Evolutionary conservation across 2,113 vertebrate species (phyloP).

Genomic region (Jaculus jaculus): DNA sequence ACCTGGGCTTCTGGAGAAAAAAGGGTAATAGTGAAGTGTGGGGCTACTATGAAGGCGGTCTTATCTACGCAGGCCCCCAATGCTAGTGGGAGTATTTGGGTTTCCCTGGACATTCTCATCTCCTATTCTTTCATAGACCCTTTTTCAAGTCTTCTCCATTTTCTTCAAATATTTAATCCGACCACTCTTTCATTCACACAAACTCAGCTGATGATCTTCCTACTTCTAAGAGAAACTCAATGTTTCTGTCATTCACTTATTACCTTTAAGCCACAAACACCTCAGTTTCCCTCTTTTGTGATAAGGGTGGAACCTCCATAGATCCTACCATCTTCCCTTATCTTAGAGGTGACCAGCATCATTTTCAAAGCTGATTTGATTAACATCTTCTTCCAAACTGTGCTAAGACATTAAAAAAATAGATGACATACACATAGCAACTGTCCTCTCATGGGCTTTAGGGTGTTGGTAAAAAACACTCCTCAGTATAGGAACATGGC

Average conservation of each 20-base stretch:
- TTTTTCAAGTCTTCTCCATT: not conserved
- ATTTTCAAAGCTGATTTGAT: not conserved
- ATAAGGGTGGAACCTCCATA: not conserved
- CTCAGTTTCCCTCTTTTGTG: not conserved
- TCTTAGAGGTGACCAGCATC: too few relatives aligned
- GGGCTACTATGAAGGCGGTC: not conserved
- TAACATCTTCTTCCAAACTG: not conserved
- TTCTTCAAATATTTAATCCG: not conserved
- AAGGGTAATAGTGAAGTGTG: not conserved
- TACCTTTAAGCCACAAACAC: not conserved
- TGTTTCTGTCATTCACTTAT: not conserved
- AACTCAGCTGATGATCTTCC: not conserved
- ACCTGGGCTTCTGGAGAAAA: not conserved
- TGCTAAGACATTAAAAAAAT: slow-evolving; percentile 3
- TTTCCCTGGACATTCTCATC: not conserved
- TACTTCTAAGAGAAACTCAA: not conserved
- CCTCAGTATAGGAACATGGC: not conserved
- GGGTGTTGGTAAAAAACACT: not conserved
- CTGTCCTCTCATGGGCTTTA: not conserved
- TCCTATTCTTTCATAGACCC: not conserved
- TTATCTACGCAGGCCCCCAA: not conserved
- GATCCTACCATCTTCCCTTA: not conserved
- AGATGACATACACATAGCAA: not conserved
- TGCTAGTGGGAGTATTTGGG: not conserved
- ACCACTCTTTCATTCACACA: not conserved